phyloP scores from a whole-genome alignment of 2,797 vertebrate genomes.

The Propithecus perrieri region DNA sequence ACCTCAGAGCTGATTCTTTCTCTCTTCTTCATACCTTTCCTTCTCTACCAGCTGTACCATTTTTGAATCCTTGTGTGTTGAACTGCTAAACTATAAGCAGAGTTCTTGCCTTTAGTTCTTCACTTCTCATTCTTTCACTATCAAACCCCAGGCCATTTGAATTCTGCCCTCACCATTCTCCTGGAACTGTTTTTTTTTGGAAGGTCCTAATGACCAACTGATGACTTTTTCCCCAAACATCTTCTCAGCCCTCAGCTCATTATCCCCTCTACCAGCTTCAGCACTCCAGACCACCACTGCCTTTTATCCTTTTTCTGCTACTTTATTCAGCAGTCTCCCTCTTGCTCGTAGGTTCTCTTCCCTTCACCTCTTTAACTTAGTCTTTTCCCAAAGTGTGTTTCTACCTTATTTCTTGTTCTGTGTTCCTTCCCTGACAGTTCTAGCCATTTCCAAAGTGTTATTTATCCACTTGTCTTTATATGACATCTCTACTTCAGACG shows the following conservation, averaged over 20 bases:
- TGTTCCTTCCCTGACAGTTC: not conserved
- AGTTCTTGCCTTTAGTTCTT: not conserved
- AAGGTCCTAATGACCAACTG: not conserved
- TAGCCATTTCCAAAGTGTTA: not conserved
- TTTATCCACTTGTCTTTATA: not conserved
- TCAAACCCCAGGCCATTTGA: not conserved
- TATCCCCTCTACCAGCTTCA: not conserved
- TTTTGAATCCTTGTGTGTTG: not conserved
- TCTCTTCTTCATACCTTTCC: not conserved
- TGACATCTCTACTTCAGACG: not conserved
- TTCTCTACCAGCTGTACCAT: not conserved
- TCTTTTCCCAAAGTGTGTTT: not conserved
- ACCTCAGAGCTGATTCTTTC: not conserved
- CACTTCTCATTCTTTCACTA: not conserved
- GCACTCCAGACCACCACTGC: not conserved
- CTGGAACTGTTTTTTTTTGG: not conserved
- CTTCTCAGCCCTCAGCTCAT: not conserved
- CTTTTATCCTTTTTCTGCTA: not conserved
- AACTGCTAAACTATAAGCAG: not conserved
- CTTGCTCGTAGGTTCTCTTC: not conserved
- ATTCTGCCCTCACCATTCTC: not conserved
- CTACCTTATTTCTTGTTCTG: not conserved
- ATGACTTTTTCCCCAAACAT: not conserved
- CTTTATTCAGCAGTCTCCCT: not conserved
- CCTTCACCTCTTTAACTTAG: not conserved